Evolutionary conservation across 2,888 invertebrate genomes (phyloP).

Genomic region (Notodromas monacha): DNA sequence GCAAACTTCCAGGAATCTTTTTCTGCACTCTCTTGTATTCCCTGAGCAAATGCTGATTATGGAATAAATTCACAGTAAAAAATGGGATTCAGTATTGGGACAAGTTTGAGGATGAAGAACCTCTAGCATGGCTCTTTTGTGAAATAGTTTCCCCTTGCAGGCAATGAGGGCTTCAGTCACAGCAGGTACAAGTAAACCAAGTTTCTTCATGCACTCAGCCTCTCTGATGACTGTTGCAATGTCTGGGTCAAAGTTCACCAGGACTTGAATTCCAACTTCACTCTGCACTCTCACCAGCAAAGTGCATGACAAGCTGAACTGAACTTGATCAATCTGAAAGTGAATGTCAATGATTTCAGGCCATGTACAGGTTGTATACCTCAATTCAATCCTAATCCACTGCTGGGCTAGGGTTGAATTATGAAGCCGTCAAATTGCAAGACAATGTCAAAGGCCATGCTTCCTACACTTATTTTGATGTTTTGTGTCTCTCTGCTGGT

Average conservation of each 20-base stretch:
- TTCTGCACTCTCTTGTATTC: conserved; percentile 15
- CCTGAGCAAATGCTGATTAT: conserved; percentile 17
- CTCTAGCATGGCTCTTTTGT: conserved; percentile 9
- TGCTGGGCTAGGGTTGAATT: too few relatives aligned
- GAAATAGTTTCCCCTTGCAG: conserved; percentile 14
- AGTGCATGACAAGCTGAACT: conserved; percentile 11
- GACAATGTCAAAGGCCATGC: too few relatives aligned
- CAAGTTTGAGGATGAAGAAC: too few relatives aligned
- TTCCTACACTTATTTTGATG: too few relatives aligned
- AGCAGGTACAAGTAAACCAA: conserved; percentile 43
- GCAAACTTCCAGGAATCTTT: conserved; percentile 30
- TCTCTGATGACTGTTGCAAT: conserved; percentile 44
- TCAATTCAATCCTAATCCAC: too few relatives aligned
- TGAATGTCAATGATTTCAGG: too few relatives aligned
- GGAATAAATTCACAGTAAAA: too few relatives aligned
- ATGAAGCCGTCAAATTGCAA: too few relatives aligned
- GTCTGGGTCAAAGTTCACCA: conserved; percentile 29
- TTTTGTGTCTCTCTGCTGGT: too few relatives aligned
- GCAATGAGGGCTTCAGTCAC: conserved; percentile 32
- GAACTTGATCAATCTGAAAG: conserved; percentile 9
- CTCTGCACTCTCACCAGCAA: conserved; percentile 15
- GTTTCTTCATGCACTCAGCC: conserved; percentile 47
- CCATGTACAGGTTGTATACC: too few relatives aligned
- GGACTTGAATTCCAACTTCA: conserved; percentile 13
- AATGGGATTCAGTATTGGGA: too few relatives aligned